phyloP scores from a whole-genome alignment of 2,888 invertebrate genomes.

The Microdon myrmicae region DNA sequence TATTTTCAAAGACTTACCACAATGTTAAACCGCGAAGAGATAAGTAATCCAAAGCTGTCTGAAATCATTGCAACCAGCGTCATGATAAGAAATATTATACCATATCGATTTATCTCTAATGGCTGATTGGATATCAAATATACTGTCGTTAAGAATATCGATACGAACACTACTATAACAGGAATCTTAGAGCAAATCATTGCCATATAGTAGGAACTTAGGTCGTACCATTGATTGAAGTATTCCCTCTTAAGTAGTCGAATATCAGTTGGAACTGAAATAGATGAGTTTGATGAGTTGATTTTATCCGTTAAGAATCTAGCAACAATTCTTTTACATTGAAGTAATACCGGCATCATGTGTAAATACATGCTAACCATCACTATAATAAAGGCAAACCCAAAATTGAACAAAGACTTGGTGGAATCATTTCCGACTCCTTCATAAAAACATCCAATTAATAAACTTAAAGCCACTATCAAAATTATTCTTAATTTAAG shows the following conservation, averaged over 20 bases:
- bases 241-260: conserved; percentile 80
- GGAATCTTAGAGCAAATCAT: conserved; percentile 79
- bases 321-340: conserved; percentile 72
- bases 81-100: conserved; percentile 77
- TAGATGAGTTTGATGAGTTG: not conserved
- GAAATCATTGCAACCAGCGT: conserved; percentile 79
- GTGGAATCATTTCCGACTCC: conserved; percentile 83
- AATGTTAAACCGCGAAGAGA: conserved; percentile 79
- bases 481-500: conserved; percentile 76
- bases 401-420: conserved; percentile 85
- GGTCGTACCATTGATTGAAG: conserved; percentile 86
- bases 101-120: conserved; percentile 73
- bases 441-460: conserved; percentile 77
- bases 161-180: conserved; percentile 74
- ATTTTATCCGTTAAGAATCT: not conserved
- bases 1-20: conserved; percentile 72
- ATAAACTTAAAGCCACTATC: conserved; percentile 75
- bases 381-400: conserved; percentile 82
- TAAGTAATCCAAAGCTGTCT: conserved; percentile 80
- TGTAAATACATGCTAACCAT: conserved; percentile 85
- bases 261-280: conserved; percentile 82
- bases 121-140: conserved; percentile 83
- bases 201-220: conserved; percentile 83
- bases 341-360: conserved; percentile 82
- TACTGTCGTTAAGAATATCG: conserved; percentile 76